phyloP scores from a whole-genome alignment of 2,888 invertebrate genomes.

The Heliconius aoede region DNA sequence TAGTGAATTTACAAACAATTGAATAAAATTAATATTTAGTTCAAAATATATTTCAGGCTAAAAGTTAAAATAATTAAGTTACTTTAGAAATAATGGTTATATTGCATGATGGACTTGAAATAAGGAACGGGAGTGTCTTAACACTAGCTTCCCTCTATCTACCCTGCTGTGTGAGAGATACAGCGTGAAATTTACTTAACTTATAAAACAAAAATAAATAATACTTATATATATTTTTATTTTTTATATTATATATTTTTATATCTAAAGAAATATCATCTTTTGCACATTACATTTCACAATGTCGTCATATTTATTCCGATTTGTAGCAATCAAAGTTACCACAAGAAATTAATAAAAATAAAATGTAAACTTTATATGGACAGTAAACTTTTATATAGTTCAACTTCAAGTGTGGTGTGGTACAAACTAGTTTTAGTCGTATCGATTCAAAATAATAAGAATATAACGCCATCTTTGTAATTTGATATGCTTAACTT shows the following conservation, averaged over 20 bases:
- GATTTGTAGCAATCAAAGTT: neutral
- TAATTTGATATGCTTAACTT: neutral
- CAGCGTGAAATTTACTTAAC: too few species aligned
- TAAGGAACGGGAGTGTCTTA: too few species aligned
- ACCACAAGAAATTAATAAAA: conserved; percentile 22
- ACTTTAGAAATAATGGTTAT: too few species aligned
- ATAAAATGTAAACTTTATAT: conserved; percentile 25
- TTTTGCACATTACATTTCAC: neutral
- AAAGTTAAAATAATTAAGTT: neutral
- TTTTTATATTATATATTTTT: too few species aligned
- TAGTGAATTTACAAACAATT: neutral
- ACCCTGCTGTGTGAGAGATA: too few species aligned
- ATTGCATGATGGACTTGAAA: too few species aligned
- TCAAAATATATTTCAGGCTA: neutral
- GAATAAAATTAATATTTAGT: too few species aligned
- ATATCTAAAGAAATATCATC: too few species aligned
- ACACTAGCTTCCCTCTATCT: too few species aligned
- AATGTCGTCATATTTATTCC: neutral
- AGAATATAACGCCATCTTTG: conserved; percentile 33
- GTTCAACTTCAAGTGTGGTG: conserved; percentile 23
- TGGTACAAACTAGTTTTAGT: conserved; percentile 36
- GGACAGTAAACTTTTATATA: conserved; percentile 23
- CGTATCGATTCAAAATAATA: conserved; percentile 46
- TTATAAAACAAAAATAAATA: too few species aligned
- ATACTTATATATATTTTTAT: too few species aligned